Base-by-base conservation (phyloP, 2,113 vertebrate genomes). In the Semnornis frantzii region DNA sequence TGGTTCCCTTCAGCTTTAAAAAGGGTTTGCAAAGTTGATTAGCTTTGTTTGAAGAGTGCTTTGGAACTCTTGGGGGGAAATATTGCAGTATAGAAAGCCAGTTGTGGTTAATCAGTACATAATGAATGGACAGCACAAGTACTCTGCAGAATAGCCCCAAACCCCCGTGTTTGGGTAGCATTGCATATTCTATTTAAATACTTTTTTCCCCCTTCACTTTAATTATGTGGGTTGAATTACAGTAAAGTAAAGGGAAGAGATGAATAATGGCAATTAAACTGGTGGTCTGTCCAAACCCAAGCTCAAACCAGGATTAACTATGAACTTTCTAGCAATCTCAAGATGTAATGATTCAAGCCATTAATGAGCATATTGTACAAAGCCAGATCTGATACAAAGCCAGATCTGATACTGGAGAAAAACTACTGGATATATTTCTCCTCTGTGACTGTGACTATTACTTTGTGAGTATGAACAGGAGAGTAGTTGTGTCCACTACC, bases 171-270 rank as follows among this genome's bases (percentile, higher is more conserved):
- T 63, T 77, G 20, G 15, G 57, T 60, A 93, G 18, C 57, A 71
- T 2, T 57, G 28, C 24, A 12, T 55, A 71, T 30, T 64, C 60
- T 66, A n/a, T 52, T 91, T 83, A 48, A 85, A 91, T 68, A 72
- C 0, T 25, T 30, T 70, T 60, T 37, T 34, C 34, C 25, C 66
- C 46, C 27, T 15, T 78, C 75, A 4, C 11, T 6, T 24, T 78
- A 75, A 52, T 84, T 37, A 82, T 92, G 73, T 89, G 83, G 16
- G 12, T 90, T 86, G 48, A 64, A 68, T 86, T 92, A 93, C 24
- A 52, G 44, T 27, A 63, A 31, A 79, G 23, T 9, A 66, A 86
- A 79, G 24, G 10, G 59, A 86, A 85, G 24, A 68, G 17, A 55
- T 42, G 10, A 81, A 83, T 63, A 82, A 54, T 64, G 52, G 52